Percentiles rank a stretch among this genome's conserved stretches.
Conservation (phyloP, 2,797 vertebrate genomes). For the Poecile montanus region DNA sequence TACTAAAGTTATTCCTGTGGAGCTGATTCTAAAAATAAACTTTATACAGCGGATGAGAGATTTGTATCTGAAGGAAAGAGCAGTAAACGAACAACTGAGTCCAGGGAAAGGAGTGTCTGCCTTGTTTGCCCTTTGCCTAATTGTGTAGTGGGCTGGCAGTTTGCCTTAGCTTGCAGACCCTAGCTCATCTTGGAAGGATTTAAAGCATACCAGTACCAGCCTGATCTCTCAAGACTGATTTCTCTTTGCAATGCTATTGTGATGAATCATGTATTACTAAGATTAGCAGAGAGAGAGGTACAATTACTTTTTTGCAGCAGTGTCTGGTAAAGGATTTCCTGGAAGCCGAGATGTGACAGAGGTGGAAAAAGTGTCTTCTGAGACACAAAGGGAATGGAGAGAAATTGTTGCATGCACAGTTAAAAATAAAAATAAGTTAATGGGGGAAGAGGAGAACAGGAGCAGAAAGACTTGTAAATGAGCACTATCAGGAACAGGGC, state of each 20-base stretch:
- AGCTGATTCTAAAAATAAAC: background rate
- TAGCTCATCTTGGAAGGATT: background rate
- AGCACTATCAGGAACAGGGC: background rate
- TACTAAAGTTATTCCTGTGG: background rate
- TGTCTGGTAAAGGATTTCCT: background rate
- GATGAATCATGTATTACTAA: background rate
- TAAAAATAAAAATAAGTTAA: background rate
- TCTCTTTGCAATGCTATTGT: background rate
- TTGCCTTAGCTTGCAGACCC: background rate
- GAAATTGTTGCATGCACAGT: background rate
- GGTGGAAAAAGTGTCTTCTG: background rate
- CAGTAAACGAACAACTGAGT: background rate
- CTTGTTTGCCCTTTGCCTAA: background rate
- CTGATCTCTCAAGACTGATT: background rate
- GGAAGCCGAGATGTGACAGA: background rate
- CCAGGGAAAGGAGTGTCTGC: background rate
- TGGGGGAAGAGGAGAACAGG: background rate
- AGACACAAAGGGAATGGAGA: background rate
- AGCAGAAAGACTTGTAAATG: background rate
- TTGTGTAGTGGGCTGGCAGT: background rate
- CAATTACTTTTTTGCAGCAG: background rate
- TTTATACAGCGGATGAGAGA: background rate
- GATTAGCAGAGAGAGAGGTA: slow-evolving; percentile 4
- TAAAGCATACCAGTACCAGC: background rate
- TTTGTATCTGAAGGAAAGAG: background rate